A percentile compares a stretch with the other conserved stretches of the same genome.
phyloP scores from a whole-genome alignment of 1,140 invertebrate species.

The Lordiphosa clarofinis region DNA sequence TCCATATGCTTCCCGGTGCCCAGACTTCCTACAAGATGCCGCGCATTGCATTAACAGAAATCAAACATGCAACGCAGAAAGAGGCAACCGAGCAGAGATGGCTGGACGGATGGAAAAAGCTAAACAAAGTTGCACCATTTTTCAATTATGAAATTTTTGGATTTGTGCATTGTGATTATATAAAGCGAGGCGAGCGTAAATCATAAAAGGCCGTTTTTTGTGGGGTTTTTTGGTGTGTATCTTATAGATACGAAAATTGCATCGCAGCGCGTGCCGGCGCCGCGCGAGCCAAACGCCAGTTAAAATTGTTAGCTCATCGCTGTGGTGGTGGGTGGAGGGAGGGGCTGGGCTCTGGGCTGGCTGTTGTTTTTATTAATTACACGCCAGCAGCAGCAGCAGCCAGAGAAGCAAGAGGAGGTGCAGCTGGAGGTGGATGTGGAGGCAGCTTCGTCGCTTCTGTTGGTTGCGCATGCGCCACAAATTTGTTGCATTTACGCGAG shows the following conservation, averaged over 20 bases:
- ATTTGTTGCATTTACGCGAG: slow-evolving; percentile 58
- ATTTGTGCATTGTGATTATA: slow-evolving; percentile 36
- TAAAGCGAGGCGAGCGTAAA: slow-evolving; percentile 46
- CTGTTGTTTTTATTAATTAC: slow-evolving; percentile 53
- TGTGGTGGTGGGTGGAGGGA: slow-evolving; percentile 3
- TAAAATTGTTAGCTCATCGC: slow-evolving; percentile 33
- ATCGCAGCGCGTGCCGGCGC: slow-evolving; percentile 45
- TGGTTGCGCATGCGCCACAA: slow-evolving; percentile 58
- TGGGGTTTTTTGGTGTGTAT: slow-evolving; percentile 29
- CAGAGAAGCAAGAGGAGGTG: slow-evolving; percentile 1
- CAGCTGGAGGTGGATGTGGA: neutral
- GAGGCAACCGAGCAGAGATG: slow-evolving; percentile 35
- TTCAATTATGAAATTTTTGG: slow-evolving; percentile 69
- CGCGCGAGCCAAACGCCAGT: slow-evolving; percentile 23
- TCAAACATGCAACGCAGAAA: slow-evolving; percentile 62
- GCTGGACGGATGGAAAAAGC: slow-evolving; percentile 33
- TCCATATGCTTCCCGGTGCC: too few species aligned
- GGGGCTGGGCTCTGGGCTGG: slow-evolving; percentile 12
- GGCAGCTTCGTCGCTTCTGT: slow-evolving; percentile 13
- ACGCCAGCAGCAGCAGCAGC: slow-evolving; percentile 10
- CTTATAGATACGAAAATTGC: slow-evolving; percentile 52
- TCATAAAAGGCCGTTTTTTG: slow-evolving; percentile 36
- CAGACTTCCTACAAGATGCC: slow-evolving; percentile 39
- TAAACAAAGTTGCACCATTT: slow-evolving; percentile 67
- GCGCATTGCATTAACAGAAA: slow-evolving; percentile 66